phyloP scores from a whole-genome alignment of 1,140 invertebrate genomes.

The Microvelia longipes region DNA sequence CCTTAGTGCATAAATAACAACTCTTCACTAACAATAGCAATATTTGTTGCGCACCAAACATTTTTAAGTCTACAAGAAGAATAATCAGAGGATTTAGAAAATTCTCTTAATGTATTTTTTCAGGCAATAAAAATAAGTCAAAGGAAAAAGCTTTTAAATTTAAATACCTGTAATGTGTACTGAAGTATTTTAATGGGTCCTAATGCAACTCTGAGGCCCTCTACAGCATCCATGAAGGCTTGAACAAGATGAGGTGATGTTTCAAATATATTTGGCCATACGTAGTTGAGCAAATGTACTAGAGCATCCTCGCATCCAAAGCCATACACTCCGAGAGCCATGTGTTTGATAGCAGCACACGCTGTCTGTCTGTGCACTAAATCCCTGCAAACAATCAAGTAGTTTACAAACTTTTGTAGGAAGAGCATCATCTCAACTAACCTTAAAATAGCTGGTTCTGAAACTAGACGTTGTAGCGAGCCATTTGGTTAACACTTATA shows the following conservation, averaged over 20 bases:
- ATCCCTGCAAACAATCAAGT: constrained; percentile 50
- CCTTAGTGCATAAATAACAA: no score
- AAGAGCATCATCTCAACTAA: no score
- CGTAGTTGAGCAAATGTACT: constrained; percentile 91
- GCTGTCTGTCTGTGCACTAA: constrained; percentile 97
- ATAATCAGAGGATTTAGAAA: no score
- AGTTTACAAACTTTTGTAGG: constrained; percentile 6
- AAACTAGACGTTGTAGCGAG: no score
- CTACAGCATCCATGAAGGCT: constrained; percentile 97
- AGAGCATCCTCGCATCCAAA: constrained; percentile 98
- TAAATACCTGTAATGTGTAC: constrained; percentile 76
- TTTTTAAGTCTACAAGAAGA: no score
- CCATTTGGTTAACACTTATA: no score
- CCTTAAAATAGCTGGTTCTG: no score
- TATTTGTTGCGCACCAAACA: no score
- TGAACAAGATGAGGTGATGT: constrained; percentile 98
- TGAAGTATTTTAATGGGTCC: constrained; percentile 94
- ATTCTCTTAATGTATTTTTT: no score
- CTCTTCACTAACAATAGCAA: no score
- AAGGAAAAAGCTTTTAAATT: no score
- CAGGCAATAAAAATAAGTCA: no score
- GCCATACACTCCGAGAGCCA: constrained; percentile 95
- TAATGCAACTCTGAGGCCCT: constrained; percentile 87
- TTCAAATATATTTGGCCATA: constrained; percentile 99
- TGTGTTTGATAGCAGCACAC: constrained; percentile 96